phyloP scores from a whole-genome alignment of 2,113 vertebrate genomes.

The Sinocyclocheilus rhinocerous region DNA sequence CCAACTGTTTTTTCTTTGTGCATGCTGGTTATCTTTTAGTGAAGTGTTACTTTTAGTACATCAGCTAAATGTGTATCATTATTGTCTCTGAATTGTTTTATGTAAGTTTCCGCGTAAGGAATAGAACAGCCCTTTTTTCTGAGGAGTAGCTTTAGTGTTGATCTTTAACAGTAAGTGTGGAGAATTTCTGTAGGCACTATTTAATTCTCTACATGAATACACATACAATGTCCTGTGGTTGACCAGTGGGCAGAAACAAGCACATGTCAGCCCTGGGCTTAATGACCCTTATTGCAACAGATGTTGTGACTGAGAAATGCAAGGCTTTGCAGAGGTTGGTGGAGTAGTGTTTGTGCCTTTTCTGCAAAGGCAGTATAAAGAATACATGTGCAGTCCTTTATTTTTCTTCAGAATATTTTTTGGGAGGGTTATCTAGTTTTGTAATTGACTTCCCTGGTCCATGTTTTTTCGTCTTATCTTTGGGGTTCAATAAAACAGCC shows the following conservation, averaged over 20 bases:
- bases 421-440: too few species aligned
- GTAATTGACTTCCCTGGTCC: not conserved
- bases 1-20: not conserved
- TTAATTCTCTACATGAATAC: not conserved
- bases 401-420: too few species aligned
- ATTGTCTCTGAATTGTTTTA: not conserved
- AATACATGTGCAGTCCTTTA: not conserved
- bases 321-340: slow-evolving; percentile 2
- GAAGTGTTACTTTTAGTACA: not conserved
- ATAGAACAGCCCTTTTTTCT: not conserved
- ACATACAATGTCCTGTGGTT: not conserved
- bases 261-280: not conserved
- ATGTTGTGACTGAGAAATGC: not conserved
- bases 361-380: not conserved
- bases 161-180: not conserved
- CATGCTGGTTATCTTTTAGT: not conserved
- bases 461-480: not conserved
- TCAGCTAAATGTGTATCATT: not conserved
- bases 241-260: slow-evolving; percentile 1
- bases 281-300: not conserved
- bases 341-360: not conserved
- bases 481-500: not conserved
- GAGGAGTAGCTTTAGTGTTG: not conserved
- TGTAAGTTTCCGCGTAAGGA: not conserved
- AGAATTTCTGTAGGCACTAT: not conserved